phyloP scores from a whole-genome alignment of 2,888 invertebrate species.

The Rambutsinella grinnellia region DNA sequence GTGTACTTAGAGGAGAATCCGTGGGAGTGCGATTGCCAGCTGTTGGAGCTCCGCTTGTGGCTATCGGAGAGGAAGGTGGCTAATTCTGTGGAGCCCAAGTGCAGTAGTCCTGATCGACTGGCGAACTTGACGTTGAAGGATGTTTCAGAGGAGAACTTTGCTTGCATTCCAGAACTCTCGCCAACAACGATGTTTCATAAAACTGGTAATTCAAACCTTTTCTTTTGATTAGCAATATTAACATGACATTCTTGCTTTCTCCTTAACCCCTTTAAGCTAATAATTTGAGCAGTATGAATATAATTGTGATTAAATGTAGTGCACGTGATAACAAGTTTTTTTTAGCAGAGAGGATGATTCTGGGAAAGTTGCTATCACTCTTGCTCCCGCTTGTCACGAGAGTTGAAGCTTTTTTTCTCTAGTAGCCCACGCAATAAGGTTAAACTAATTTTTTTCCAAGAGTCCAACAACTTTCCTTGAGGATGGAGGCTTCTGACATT shows the following conservation, averaged over 20 bases:
- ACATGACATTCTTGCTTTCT: not conserved
- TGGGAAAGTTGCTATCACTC: too few relatives aligned
- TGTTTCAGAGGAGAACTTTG: constrained; percentile 79
- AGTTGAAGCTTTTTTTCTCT: constrained; percentile 6
- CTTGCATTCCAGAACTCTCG: constrained; percentile 84
- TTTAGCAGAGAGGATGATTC: too few relatives aligned
- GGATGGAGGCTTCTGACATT: constrained; percentile 51
- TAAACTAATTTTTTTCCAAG: constrained; percentile 49
- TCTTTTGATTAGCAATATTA: constrained; percentile 3
- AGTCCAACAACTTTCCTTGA: constrained; percentile 7
- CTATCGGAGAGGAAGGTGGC: constrained; percentile 82
- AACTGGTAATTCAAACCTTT: constrained; percentile 72
- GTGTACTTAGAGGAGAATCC: constrained; percentile 87
- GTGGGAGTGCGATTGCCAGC: constrained; percentile 89
- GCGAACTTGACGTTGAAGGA: constrained; percentile 78
- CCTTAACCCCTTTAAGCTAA: constrained; percentile 9
- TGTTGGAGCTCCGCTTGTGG: constrained; percentile 84
- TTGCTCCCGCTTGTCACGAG: constrained; percentile 22
- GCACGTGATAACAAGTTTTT: too few relatives aligned
- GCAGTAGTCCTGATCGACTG: constrained; percentile 79
- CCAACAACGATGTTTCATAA: constrained; percentile 83
- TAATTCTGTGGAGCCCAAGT: constrained; percentile 83
- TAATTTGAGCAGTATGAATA: too few relatives aligned
- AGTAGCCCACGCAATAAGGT: constrained; percentile 29
- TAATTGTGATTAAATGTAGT: too few relatives aligned